Evolutionary conservation across 2,888 invertebrate genomes (phyloP).

Genomic region (Trisateles emortualis): DNA sequence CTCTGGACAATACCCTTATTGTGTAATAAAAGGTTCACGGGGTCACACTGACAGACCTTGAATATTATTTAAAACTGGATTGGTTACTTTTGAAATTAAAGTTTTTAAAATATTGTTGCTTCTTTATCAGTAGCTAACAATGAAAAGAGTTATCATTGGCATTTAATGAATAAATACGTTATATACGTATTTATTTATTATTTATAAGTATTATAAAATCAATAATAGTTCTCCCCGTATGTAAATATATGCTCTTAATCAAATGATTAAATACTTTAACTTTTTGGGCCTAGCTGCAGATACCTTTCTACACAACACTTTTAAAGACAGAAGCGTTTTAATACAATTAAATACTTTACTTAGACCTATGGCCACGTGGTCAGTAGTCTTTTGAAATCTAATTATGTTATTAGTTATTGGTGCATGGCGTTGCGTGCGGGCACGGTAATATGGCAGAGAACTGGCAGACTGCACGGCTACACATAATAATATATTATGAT

Average conservation of each 20-base stretch:
- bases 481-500: constrained; percentile 18
- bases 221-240: neutral
- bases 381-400: constrained; percentile 26
- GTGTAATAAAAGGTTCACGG: neutral
- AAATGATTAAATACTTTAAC: neutral
- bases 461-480: constrained; percentile 41
- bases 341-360: constrained; percentile 29
- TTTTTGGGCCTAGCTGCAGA: constrained; percentile 4
- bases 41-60: constrained; percentile 1
- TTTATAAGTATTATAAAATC: no score
- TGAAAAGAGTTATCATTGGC: no score
- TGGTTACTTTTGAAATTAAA: neutral
- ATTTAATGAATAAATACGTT: no score
- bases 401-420: constrained; percentile 45
- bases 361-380: constrained; percentile 20
- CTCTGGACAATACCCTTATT: neutral
- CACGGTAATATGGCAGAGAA: constrained; percentile 11
- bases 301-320: constrained; percentile 21
- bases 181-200: no score
- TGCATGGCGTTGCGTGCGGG: constrained; percentile 27
- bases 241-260: no score
- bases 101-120: no score
- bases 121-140: no score
- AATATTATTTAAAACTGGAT: neutral
- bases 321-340: constrained; percentile 14